These are phyloP conservation scores for Coluber constrictor DNA, from an alignment of 2,797 vertebrate species.

Conservation along the genomic window DNA sequence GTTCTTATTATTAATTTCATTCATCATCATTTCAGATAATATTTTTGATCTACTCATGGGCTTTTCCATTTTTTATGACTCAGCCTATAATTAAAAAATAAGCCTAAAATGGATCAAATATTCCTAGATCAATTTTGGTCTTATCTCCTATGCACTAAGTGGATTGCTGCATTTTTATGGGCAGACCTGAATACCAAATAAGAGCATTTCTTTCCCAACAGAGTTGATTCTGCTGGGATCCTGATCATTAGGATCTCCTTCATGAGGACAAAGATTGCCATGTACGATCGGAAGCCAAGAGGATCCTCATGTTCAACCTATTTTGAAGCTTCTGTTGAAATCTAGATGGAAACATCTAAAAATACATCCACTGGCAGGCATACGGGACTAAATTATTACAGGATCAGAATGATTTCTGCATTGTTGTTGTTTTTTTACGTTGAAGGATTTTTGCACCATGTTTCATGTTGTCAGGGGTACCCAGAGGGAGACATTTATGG, in stretches of 20 bases:
- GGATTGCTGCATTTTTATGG: conserved; percentile 15
- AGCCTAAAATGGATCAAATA: conserved; percentile 46
- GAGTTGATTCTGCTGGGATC: conserved; percentile 50
- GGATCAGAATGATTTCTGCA: too few relatives aligned
- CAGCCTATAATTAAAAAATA: conserved; percentile 26
- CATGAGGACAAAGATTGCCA: conserved; percentile 36
- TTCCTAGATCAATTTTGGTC: conserved; percentile 32
- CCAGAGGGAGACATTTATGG: too few relatives aligned
- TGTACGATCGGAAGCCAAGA: conserved; percentile 40
- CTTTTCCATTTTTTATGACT: conserved; percentile 34
- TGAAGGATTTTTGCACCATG: too few relatives aligned
- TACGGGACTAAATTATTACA: too few relatives aligned
- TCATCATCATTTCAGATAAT: neutral
- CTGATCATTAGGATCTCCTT: conserved; percentile 47
- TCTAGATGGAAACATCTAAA: neutral
- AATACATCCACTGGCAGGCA: too few relatives aligned
- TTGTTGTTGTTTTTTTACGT: too few relatives aligned
- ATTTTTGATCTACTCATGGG: conserved; percentile 43
- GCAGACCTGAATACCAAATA: conserved; percentile 38
- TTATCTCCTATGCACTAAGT: conserved; percentile 35
- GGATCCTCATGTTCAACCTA: conserved; percentile 37
- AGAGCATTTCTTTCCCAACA: conserved; percentile 18
- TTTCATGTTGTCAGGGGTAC: too few relatives aligned
- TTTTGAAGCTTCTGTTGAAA: neutral
- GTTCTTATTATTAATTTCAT: conserved; percentile 29